Evolutionary conservation across 2,113 vertebrate genomes (phyloP).

Genomic region (Mesoclemmys tuberculata): DNA sequence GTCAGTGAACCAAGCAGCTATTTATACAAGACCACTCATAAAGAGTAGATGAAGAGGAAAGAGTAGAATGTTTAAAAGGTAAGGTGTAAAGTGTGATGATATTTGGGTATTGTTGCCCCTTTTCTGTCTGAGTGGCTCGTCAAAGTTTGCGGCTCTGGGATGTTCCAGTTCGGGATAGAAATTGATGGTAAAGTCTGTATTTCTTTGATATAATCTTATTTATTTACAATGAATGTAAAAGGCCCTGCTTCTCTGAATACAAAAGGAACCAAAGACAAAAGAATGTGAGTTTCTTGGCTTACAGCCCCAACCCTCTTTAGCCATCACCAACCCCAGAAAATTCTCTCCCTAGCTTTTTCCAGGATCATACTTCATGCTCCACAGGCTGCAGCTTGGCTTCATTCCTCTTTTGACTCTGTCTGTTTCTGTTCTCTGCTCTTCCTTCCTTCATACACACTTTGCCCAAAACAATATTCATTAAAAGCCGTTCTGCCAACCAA

Average conservation of each 20-base stretch:
- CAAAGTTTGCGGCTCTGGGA: too few relatives aligned
- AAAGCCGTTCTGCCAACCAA: not conserved
- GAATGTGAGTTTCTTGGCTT: not conserved
- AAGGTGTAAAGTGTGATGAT: not conserved
- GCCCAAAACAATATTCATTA: not conserved
- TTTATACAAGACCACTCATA: constrained; percentile 14
- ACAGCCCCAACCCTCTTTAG: not conserved
- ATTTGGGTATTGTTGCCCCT: not conserved
- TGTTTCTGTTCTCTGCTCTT: not conserved
- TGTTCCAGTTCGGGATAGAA: not conserved
- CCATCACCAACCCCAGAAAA: not conserved
- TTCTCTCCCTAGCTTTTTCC: not conserved
- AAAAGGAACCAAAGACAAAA: not conserved
- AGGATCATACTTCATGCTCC: not conserved
- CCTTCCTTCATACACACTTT: not conserved
- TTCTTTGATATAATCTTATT: not conserved
- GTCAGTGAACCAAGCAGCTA: not conserved
- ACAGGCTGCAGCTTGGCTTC: not conserved
- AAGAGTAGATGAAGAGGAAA: not conserved
- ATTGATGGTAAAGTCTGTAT: not conserved
- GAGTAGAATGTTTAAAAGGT: not conserved
- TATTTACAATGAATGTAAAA: not conserved
- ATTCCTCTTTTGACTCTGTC: not conserved
- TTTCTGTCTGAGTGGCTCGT: too few relatives aligned
- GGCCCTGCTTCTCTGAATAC: not conserved